phyloP scores from a whole-genome alignment of 2,113 vertebrate genomes.

The Xiphophorus hellerii region DNA sequence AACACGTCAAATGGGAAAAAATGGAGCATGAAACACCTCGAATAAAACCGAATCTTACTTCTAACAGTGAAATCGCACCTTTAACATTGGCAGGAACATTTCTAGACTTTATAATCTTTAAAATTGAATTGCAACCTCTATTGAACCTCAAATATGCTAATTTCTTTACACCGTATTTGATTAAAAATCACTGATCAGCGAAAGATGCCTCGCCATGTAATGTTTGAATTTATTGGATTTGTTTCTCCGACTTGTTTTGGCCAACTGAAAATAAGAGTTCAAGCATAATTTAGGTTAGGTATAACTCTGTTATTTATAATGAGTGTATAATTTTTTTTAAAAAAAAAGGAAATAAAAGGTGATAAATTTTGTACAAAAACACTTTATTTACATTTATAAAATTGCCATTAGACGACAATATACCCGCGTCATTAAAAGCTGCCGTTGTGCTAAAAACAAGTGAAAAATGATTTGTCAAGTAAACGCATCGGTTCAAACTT shows the following conservation, averaged over 20 bases:
- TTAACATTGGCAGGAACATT: not conserved
- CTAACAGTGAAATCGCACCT: not conserved
- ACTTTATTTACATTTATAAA: constrained; percentile 83
- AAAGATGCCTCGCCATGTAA: too few species aligned
- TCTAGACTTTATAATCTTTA: too few species aligned
- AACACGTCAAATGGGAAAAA: not conserved
- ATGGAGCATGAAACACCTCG: not conserved
- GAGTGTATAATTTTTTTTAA: too few species aligned
- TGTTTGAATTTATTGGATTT: too few species aligned
- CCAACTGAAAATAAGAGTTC: not conserved
- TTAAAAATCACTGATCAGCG: too few species aligned
- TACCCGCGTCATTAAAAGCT: constrained; percentile 61
- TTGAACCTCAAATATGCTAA: not conserved
- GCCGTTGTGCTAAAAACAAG: constrained; percentile 46
- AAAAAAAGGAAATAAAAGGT: constrained; percentile 25
- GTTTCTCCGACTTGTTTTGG: too few species aligned
- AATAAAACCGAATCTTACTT: not conserved
- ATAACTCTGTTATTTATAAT: too few species aligned
- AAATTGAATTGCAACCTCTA: not conserved
- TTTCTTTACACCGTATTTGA: too few species aligned
- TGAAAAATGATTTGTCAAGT: constrained; percentile 51
- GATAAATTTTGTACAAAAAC: constrained; percentile 57
- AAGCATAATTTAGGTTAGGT: not conserved
- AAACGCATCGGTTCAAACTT: constrained; percentile 48
- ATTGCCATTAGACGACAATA: constrained; percentile 68